A percentile compares a stretch with the other conserved stretches of the same genome.
These are phyloP conservation scores for Pandion haliaetus DNA, from an alignment of 2,113 vertebrate genomes.

Conservation along the genomic window DNA sequence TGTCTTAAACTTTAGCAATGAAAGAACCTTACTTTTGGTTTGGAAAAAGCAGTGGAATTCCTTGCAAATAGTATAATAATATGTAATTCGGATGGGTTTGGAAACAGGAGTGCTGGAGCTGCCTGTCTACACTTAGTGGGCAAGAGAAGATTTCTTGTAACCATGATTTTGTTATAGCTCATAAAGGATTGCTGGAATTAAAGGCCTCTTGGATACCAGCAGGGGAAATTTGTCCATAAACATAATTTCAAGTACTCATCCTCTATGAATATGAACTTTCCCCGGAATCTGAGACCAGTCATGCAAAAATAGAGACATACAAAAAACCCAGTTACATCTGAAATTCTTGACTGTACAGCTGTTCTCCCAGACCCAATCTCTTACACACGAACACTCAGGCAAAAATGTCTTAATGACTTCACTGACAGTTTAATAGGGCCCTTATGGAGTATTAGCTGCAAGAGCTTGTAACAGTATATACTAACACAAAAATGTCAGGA, in stretches of 20 bases:
- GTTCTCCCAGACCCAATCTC: neutral
- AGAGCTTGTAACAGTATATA: neutral
- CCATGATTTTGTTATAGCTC: neutral
- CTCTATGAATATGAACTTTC: neutral
- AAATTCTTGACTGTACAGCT: neutral
- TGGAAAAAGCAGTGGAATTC: neutral
- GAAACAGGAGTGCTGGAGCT: neutral
- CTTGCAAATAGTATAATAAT: neutral
- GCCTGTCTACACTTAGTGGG: neutral
- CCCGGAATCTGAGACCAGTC: neutral
- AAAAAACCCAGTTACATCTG: fast-evolving
- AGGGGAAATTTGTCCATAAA: neutral
- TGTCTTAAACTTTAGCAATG: neutral
- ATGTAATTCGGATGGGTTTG: neutral
- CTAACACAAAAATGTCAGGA: neutral
- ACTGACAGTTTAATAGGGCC: neutral
- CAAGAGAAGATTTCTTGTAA: neutral
- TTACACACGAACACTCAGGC: neutral
- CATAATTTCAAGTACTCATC: neutral
- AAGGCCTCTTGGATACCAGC: neutral
- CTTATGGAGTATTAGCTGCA: neutral
- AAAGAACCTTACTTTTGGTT: neutral
- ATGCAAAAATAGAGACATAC: neutral
- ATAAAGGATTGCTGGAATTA: neutral
- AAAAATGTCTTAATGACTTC: neutral